A percentile compares a stretch with the other conserved stretches of the same genome.
phyloP scores from a whole-genome alignment of 2,888 invertebrate genomes.

The Andrena camellia region DNA sequence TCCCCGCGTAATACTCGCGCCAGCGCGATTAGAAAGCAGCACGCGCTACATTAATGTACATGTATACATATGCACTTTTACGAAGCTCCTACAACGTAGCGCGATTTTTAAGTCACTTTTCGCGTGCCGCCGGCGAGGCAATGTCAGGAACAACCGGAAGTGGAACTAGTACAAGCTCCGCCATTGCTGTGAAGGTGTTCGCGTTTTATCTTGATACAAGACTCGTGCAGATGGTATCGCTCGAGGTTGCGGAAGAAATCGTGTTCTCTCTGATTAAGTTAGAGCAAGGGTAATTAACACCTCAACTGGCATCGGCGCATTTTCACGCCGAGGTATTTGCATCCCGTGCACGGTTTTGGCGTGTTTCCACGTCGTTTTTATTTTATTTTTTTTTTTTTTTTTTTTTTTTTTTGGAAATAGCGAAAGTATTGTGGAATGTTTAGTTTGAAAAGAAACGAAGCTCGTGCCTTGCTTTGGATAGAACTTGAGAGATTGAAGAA shows the following conservation, averaged over 20 bases:
- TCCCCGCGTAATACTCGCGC: slow-evolving; percentile 37
- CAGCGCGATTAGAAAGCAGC: slow-evolving; percentile 46
- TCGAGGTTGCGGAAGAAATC: background rate
- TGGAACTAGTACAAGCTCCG: background rate
- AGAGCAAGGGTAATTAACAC: too few relatives aligned
- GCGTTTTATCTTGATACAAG: background rate
- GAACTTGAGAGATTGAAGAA: too few relatives aligned
- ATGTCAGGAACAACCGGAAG: slow-evolving; percentile 15
- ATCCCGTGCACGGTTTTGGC: too few relatives aligned
- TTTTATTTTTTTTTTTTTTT: too few relatives aligned
- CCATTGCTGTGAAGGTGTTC: background rate
- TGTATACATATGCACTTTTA: background rate
- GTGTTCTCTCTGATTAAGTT: too few relatives aligned
- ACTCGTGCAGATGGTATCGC: background rate
- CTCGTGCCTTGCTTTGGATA: too few relatives aligned
- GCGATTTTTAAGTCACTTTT: background rate
- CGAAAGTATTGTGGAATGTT: too few relatives aligned
- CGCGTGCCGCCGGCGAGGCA: background rate
- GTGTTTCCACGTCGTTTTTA: too few relatives aligned
- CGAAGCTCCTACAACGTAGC: background rate
- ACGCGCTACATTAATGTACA: background rate
- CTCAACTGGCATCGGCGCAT: too few relatives aligned
- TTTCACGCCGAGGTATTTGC: too few relatives aligned
- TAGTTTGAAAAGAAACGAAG: too few relatives aligned
- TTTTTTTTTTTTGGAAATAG: too few relatives aligned